Conservation (phyloP, 2,888 invertebrate species). For the Caenorhabditis angaria region DNA sequence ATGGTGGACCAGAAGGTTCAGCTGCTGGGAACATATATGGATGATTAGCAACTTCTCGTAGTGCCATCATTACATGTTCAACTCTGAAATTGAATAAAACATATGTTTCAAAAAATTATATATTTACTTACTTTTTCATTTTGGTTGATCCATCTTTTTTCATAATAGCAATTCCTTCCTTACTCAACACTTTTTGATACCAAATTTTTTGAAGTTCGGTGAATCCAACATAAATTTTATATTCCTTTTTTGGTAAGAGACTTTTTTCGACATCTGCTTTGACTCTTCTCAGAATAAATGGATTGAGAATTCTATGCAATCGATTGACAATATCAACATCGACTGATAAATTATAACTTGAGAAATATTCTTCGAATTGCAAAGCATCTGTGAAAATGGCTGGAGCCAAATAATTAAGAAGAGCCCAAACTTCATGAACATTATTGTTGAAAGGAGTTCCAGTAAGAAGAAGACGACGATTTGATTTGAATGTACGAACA, state of each 20-base stretch:
- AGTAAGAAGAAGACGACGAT: conserved; percentile 19
- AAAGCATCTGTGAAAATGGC: conserved; percentile 11
- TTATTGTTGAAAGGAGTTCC: conserved; percentile 28
- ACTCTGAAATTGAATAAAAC: background rate
- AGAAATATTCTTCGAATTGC: conserved; percentile 7
- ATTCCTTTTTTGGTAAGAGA: conserved; percentile 14
- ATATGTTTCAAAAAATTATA: background rate
- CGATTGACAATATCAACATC: conserved; percentile 13
- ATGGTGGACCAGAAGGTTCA: conserved; percentile 18
- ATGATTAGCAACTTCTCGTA: conserved; percentile 18
- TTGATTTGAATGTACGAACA: conserved; percentile 1
- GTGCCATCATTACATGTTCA: conserved; percentile 11
- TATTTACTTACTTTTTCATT: conserved; percentile 4
- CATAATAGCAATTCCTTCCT: conserved; percentile 9
- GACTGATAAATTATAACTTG: conserved; percentile 8
- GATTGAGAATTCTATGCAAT: conserved; percentile 13
- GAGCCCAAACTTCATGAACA: conserved; percentile 19
- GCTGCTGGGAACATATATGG: conserved; percentile 23
- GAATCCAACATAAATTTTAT: conserved; percentile 15
- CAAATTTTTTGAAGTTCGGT: conserved; percentile 16
- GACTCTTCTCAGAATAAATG: conserved; percentile 19
- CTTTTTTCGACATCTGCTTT: conserved; percentile 18
- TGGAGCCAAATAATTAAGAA: conserved; percentile 17
- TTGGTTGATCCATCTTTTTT: background rate
- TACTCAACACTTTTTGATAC: conserved; percentile 11